A percentile compares a stretch with the other conserved stretches of the same genome.
Evolutionary conservation across 2,797 vertebrate species (phyloP).

Genomic region (Scomberomorus guttatus): DNA sequence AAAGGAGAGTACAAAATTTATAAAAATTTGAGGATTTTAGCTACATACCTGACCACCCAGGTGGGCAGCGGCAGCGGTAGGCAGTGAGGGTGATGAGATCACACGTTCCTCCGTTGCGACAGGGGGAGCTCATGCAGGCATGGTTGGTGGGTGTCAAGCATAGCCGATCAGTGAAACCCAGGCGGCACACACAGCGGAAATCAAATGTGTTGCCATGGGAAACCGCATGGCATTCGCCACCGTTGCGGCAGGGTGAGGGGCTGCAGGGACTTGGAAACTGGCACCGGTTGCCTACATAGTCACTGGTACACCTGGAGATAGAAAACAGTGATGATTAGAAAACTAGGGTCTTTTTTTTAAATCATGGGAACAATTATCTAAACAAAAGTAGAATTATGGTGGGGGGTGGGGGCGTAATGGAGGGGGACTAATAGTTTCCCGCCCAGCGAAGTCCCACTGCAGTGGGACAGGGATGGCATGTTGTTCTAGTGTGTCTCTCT

Average conservation of each 20-base stretch:
- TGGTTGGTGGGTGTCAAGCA: slow-evolving; percentile 94
- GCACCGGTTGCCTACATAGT: slow-evolving; percentile 90
- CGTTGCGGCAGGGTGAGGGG: slow-evolving; percentile 92
- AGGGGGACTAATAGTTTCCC: slow-evolving; percentile 64
- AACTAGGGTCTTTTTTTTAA: slow-evolving; percentile 18
- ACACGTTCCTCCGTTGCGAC: slow-evolving; percentile 94
- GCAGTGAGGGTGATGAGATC: slow-evolving; percentile 88
- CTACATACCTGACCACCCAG: slow-evolving; percentile 94
- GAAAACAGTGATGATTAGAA: slow-evolving; percentile 40
- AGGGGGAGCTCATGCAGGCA: slow-evolving; percentile 93
- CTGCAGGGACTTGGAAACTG: slow-evolving; percentile 92
- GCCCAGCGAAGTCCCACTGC: slow-evolving; percentile 56
- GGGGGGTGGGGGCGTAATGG: not conserved
- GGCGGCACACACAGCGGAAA: slow-evolving; percentile 89
- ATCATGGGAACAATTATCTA: slow-evolving; percentile 53
- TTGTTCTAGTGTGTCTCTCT: slow-evolving; percentile 82
- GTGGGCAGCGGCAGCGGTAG: slow-evolving; percentile 93
- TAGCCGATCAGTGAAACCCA: slow-evolving; percentile 92
- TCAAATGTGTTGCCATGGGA: slow-evolving; percentile 85
- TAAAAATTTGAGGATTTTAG: not conserved
- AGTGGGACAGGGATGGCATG: slow-evolving; percentile 56
- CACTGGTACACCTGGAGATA: slow-evolving; percentile 86
- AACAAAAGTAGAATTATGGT: slow-evolving; percentile 47
- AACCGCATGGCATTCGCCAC: slow-evolving; percentile 87
- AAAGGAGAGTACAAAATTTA: not conserved